These are phyloP conservation scores for Nibea coibor DNA, from an alignment of 2,113 vertebrate genomes.

Conservation along the genomic window DNA sequence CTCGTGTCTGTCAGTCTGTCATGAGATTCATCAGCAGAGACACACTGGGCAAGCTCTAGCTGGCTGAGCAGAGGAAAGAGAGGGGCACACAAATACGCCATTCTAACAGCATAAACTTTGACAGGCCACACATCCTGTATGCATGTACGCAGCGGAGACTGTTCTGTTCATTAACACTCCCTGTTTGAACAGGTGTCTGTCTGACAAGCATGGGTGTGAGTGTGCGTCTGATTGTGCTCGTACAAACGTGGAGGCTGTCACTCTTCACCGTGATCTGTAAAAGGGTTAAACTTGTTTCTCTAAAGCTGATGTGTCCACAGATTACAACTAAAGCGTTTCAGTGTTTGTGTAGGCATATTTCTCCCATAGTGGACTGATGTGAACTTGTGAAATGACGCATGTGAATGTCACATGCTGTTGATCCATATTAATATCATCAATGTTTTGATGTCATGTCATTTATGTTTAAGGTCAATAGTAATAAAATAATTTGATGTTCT, in stretches of 20 bases:
- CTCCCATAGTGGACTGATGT: not conserved
- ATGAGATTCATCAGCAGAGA: slow-evolving; percentile 33
- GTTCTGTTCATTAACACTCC: slow-evolving; percentile 76
- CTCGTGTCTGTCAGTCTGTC: slow-evolving; percentile 8
- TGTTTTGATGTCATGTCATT: not conserved
- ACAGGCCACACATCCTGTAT: slow-evolving; percentile 59
- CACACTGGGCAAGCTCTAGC: slow-evolving; percentile 52
- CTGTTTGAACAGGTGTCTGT: slow-evolving; percentile 84
- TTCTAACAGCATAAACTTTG: slow-evolving; percentile 2
- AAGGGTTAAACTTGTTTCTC: slow-evolving; percentile 50
- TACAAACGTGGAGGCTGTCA: slow-evolving; percentile 39
- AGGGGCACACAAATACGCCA: slow-evolving; percentile 32
- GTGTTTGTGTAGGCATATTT: slow-evolving; percentile 11
- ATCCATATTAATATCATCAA: too few relatives aligned
- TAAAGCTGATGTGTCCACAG: slow-evolving; percentile 41
- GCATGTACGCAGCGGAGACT: slow-evolving; percentile 44
- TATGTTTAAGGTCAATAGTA: too few relatives aligned
- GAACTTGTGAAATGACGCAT: not conserved
- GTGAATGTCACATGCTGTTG: too few relatives aligned
- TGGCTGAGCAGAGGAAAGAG: slow-evolving; percentile 34
- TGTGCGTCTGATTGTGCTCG: slow-evolving; percentile 16
- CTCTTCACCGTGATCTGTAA: slow-evolving; percentile 53
- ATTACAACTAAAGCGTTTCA: slow-evolving; percentile 12
- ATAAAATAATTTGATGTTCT: not conserved
- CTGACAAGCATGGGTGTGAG: slow-evolving; percentile 52